Evolutionary conservation across 2,888 invertebrate genomes (phyloP), one percentile per base, ranked within the genome.

Genomic region (Pogonocherus hispidulus): DNA sequence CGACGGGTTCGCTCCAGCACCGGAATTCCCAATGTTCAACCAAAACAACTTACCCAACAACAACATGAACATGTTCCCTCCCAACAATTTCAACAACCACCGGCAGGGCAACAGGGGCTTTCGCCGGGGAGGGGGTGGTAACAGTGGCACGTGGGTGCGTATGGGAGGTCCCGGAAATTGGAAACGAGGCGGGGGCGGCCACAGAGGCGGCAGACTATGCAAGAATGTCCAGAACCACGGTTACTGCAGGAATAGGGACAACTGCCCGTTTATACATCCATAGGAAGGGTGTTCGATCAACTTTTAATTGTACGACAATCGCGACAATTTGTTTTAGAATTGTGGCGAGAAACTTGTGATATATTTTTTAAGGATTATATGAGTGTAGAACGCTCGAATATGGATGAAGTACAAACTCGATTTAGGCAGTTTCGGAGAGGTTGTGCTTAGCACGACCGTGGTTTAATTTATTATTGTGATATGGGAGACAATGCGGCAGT

Each of bases 201-300:
- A 86, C 67, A 86, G 88, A 41, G 84, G 87, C 11, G 70, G 88
- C 83, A 44, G 89, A 87, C 41, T 90, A 87, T 96, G 95, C 82
- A 91, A 93, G 82, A 93, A 94, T 83, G 93, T 93, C 80, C 91
- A 92, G 82, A 91, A 92, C 79, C 91, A 90, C 77, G 95, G 95
- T 0, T 93, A 91, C 70, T 96, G 96, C 86, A 88, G 94, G 57
- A 91, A 93, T 81, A 94, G 94, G 63, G 93, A 93, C 77, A 91
- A 91, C 76, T 97, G 96, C 86, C 90, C 91, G 62, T 96, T 93
- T 84, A 86, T 94, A 76, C 96, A 96, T 87, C 94, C 94, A 8
- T 67, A 65, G 52, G 27, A 8, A 5, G 27, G 2, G 5, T 9
- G 32, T n/a, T 6, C 41, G 16, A n/a, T 14, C 3, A 6, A 41